phyloP scores from a whole-genome alignment of 1,140 invertebrate species.

The Ceratina japonica region DNA sequence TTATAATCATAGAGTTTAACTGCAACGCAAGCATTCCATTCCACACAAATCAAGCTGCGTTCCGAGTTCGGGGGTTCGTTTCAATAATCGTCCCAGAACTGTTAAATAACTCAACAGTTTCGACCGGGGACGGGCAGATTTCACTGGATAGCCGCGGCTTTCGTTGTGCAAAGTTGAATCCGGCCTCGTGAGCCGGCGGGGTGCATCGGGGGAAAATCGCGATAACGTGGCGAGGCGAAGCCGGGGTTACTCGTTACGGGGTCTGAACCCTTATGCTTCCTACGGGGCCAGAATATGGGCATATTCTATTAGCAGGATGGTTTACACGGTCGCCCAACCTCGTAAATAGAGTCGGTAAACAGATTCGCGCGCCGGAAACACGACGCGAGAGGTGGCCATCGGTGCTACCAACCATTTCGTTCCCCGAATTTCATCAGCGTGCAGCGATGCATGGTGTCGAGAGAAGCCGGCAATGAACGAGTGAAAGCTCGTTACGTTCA shows the following conservation, averaged over 20 bases:
- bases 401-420: conserved; percentile 19
- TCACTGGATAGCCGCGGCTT: background rate
- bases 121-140: background rate
- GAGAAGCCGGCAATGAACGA: background rate
- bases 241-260: conserved; percentile 47
- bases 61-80: background rate
- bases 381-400: conserved; percentile 2
- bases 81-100: conserved; percentile 32
- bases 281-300: conserved; percentile 43
- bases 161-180: conserved; percentile 16
- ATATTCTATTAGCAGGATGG: conserved; percentile 67
- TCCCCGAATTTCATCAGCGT: conserved; percentile 58
- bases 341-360: conserved; percentile 64
- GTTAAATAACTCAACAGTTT: conserved; percentile 35
- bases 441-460: conserved; percentile 14
- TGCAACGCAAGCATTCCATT: background rate
- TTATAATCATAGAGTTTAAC: background rate
- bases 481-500: background rate
- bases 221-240: conserved; percentile 58
- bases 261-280: conserved; percentile 48
- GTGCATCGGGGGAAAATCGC: conserved; percentile 41
- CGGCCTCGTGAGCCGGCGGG: background rate
- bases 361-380: conserved; percentile 46
- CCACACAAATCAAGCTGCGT: background rate
- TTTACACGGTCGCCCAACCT: conserved; percentile 57